phyloP scores from a whole-genome alignment of 92 coral and sea anemone genomes.

The Metridium senile region DNA sequence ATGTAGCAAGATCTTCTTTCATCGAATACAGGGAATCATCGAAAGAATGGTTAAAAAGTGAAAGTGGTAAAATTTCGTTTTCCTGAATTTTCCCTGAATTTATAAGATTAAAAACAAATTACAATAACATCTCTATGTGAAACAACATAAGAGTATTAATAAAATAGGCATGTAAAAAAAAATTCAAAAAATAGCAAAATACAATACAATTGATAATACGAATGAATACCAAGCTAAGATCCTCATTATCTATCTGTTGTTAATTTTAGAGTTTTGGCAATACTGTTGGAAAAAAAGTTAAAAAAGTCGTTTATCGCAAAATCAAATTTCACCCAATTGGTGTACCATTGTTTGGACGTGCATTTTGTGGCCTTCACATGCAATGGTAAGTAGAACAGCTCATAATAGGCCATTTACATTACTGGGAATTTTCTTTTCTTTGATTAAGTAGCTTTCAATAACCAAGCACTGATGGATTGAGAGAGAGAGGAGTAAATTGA shows the following conservation, averaged over 20 bases:
- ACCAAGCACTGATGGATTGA: too few species aligned
- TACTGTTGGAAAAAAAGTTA: conserved; percentile 20
- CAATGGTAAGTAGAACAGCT: conserved; percentile 44
- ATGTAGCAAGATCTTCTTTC: too few species aligned
- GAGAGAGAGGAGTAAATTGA: too few species aligned
- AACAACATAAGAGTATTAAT: not conserved
- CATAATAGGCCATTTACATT: too few species aligned
- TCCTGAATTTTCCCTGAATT: not conserved
- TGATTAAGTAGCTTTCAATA: too few species aligned
- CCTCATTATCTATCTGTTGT: not conserved
- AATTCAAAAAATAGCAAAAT: too few species aligned
- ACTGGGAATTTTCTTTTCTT: too few species aligned
- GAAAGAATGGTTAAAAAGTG: too few species aligned
- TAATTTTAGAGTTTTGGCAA: conserved; percentile 24
- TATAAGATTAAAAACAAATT: not conserved
- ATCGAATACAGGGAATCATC: too few species aligned
- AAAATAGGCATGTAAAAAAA: not conserved
- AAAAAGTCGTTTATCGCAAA: too few species aligned
- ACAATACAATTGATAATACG: too few species aligned
- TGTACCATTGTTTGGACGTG: not conserved
- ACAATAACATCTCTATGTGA: not conserved
- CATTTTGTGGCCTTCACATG: conserved; percentile 36
- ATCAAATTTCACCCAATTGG: conserved; percentile 17
- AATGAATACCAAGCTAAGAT: not conserved
- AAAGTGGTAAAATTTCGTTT: not conserved